Conservation (phyloP, 2,888 invertebrate genomes). For the Glaucopsyche alexis region DNA sequence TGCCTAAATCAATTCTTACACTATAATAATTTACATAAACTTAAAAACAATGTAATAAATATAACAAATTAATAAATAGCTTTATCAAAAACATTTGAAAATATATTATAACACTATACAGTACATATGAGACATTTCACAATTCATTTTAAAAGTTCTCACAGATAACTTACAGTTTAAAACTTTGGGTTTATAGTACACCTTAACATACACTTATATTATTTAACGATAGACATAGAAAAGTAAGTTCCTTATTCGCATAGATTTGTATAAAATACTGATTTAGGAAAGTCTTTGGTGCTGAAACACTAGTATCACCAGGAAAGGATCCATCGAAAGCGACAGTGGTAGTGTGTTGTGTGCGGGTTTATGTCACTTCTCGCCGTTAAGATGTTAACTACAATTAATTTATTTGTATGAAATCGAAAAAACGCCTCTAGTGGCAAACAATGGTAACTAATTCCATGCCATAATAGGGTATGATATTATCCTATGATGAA, state of each 20-base stretch:
- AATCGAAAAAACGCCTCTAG: too few relatives aligned
- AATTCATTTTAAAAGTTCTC: background rate
- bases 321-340: background rate
- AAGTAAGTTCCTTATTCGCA: background rate
- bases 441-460: too few relatives aligned
- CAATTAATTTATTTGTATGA: too few relatives aligned
- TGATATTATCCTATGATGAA: too few relatives aligned
- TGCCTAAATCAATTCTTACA: background rate
- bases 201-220: background rate
- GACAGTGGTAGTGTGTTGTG: background rate
- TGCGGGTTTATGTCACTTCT: too few relatives aligned
- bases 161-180: background rate
- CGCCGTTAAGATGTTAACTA: too few relatives aligned
- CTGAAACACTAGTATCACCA: background rate
- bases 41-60: background rate
- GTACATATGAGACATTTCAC: background rate
- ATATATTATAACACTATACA: slow-evolving; percentile 6
- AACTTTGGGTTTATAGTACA: slow-evolving; percentile 17
- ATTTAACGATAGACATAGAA: slow-evolving; percentile 15
- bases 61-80: background rate
- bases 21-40: background rate
- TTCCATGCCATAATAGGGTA: too few relatives aligned
- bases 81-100: background rate
- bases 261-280: slow-evolving; percentile 22
- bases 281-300: slow-evolving; percentile 14